phyloP scores from a whole-genome alignment of 2,888 invertebrate genomes.

The Drosophila emarginata region DNA sequence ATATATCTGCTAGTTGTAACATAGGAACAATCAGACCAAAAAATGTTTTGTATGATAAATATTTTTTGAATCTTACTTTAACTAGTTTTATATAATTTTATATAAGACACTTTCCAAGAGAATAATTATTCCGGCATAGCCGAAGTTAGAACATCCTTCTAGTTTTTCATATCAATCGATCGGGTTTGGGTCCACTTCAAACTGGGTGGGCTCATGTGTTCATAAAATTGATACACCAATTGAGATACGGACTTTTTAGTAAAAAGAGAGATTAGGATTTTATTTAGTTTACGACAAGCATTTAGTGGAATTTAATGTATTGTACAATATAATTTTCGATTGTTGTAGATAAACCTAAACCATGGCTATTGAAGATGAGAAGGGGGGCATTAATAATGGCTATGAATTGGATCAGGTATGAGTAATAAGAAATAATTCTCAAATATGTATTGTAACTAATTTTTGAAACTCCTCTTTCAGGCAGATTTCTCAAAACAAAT shows the following conservation, averaged over 20 bases:
- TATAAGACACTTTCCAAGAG: no score
- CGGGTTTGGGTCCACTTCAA: neutral
- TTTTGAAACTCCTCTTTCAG: slow-evolving; percentile 23
- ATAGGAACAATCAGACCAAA: no score
- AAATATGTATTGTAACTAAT: neutral
- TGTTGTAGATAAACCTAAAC: slow-evolving; percentile 54
- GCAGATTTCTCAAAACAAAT: slow-evolving; percentile 9
- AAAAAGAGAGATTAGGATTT: slow-evolving; percentile 2
- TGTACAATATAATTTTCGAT: neutral
- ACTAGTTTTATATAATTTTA: no score
- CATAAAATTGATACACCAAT: neutral
- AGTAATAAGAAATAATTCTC: neutral
- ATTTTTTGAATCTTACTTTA: no score
- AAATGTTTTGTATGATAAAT: no score
- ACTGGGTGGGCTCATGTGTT: neutral
- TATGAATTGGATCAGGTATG: slow-evolving; percentile 69
- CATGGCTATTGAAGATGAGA: slow-evolving; percentile 37
- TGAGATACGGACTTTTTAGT: slow-evolving; percentile 1
- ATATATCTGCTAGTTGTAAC: no score
- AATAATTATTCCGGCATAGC: no score
- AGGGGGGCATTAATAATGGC: slow-evolving; percentile 65
- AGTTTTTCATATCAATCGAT: neutral
- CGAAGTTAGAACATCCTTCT: no score
- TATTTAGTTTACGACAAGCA: neutral
- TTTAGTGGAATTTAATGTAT: neutral